Evolutionary conservation across 2,113 vertebrate species (phyloP), one percentile per base, ranked within the genome.

Genomic region (Barnardius zonarius): DNA sequence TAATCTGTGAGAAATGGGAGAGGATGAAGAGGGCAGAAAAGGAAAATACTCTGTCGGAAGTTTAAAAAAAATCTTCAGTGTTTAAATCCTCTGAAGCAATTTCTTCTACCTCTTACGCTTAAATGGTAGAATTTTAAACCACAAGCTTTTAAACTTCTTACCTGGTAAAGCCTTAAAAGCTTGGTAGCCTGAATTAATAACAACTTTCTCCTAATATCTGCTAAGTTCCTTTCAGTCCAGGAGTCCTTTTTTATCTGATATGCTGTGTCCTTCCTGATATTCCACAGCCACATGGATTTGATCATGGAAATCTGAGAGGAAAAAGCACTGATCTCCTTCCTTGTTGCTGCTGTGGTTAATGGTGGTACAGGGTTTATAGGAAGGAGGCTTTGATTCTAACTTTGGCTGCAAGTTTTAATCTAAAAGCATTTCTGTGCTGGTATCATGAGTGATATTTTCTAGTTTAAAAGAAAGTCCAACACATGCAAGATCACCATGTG

Each of bases 131-230:
- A 72, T 89, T 91, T 91, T 86, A 95, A 91, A 72, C 86, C 64
- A 67, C 73, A 68, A 72, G 67, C 86, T 93, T 93, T 81, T 92
- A 84, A 94, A 86, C 76, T 95, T 85, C 81, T 89, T 95, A 88
- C 79, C 92, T 90, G 84, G 86, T 95, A 84, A 83, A 95, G 80
- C 92, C 87, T 77, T 94, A 81, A 83, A 94, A 79, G 91, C 88
- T 77, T 11, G 15, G 74, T 80, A 86, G 66, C 82, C 54, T 68
- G 79, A 92, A 90, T 92, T 91, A 96, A 87, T n/a, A 77, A 25
- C 76, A 82, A 54, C 44, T 82, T 94, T 68, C 59, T 84, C 66
- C 76, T 93, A 61, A 51, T 64, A 68, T 74, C 67, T 67, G 55
- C 86, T 14, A 74, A 55, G 52, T 92, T 95, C 66, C 59, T 78